Percentiles rank a stretch among this genome's conserved stretches.
phyloP scores from a whole-genome alignment of 1,140 invertebrate species.

The Drosophila parabipectinata region DNA sequence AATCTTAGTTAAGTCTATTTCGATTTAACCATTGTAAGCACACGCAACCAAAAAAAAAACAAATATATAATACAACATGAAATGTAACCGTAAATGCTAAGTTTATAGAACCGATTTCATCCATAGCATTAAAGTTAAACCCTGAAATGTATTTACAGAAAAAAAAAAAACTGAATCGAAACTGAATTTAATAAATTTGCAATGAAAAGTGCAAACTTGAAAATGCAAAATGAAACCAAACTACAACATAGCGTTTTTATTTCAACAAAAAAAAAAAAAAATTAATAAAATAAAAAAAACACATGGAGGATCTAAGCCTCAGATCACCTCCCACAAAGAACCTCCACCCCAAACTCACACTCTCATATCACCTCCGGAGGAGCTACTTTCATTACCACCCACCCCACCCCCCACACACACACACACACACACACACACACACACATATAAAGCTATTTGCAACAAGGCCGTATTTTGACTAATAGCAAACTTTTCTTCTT shows the following conservation, averaged over 20 bases:
- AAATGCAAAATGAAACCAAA: constrained; percentile 71
- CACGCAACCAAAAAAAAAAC: constrained; percentile 38
- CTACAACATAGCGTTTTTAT: constrained; percentile 77
- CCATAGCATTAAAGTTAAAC: constrained; percentile 46
- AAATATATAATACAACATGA: constrained; percentile 8
- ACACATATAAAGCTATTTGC: constrained; percentile 33
- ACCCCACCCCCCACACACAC: constrained; percentile 5
- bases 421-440: neutral
- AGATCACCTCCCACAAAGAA: constrained; percentile 33
- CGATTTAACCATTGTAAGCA: constrained; percentile 66
- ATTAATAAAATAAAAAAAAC: constrained; percentile 5
- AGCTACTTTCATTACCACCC: constrained; percentile 4
- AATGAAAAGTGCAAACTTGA: constrained; percentile 63
- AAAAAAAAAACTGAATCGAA: constrained; percentile 21
- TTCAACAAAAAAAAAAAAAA: constrained; percentile 52
- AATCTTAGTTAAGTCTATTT: constrained; percentile 67
- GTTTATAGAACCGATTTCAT: constrained; percentile 49
- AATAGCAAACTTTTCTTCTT: constrained; percentile 83
- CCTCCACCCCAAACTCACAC: constrained; percentile 15
- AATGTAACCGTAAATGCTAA: constrained; percentile 65
- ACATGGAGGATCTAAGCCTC: constrained; percentile 19
- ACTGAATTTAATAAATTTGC: constrained; percentile 70
- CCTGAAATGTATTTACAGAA: constrained; percentile 57
- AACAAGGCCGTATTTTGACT: constrained; percentile 72
- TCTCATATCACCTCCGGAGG: neutral